Base-by-base conservation (phyloP, 2,888 invertebrate genomes). In the Shargacucullia verbasci region DNA sequence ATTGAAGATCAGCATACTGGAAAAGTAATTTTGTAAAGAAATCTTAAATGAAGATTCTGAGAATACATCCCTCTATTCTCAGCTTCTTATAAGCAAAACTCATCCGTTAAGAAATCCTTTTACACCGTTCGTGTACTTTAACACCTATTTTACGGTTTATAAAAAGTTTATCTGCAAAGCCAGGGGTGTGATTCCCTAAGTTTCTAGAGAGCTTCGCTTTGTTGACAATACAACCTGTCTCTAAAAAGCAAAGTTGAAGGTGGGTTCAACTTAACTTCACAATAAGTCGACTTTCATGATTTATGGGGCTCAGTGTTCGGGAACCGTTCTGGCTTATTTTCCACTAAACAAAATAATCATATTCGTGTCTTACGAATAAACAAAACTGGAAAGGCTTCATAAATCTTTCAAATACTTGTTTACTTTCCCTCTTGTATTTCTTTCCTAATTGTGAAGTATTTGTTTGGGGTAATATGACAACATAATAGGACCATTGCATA, bases 351-450 rank as follows among this genome's bases (percentile, higher is more conserved):
- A 68, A 64, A 57, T 68, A 56, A 70, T 69, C 61, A 59, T 57
- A 65, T 69, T 61, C 66, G 46, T 69, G 59, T 60, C 57, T 59
- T 59, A 39, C 41, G 33, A 55, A 60, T 59, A 64, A 75, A 69
- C 55, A 69, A 62, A 56, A 46, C 20, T 34, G 48, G 56, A 35
- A 64, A 52, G 38, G 39, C 37, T 60, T 57, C 65, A 60, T 71
- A 71, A 71, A 71, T 71, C 58, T 62, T 57, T 69, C 43, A 54
- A 75, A 53, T 27, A 25, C 33, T 56, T 34, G 25, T 44, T 54
- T 41, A 35, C 40, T 38, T 53, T 59, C 38, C 15, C 47, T 10
- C 27, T 41, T 54, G 47, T 11, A 33, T 48, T 29, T 27, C 44
- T 44, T 52, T 50, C 56, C 38, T 56, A 58, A 70, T 70, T 49